Base-by-base conservation (phyloP, 1,140 invertebrate genomes). In the Macrotrachela quadricornifera region DNA sequence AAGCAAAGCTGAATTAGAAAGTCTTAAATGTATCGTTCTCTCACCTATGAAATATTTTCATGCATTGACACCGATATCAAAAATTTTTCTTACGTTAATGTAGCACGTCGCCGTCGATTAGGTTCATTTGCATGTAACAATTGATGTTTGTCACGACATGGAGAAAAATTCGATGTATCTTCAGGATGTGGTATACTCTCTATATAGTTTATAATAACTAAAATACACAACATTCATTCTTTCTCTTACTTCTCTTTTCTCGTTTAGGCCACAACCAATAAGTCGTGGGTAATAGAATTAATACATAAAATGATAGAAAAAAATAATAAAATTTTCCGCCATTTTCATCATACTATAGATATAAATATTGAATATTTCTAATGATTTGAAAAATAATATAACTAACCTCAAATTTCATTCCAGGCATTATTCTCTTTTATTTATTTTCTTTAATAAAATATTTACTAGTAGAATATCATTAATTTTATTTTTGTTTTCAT, bases 251-350 rank as follows among this genome's bases (percentile, higher is more conserved):
- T 80, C 68, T 30, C 8, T 30, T 30, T 2, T 30, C 8, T 2
- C 2, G 3, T 30, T 80, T 78, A 65, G 90, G 88, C 87, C 88
- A 96, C 64, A 91, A 82, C 68, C 90, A 95, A 75, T 91, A 88
- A 52, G 91, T 95, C 59, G 82, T 79, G 59, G 92, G 91, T 67
- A 96, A 78, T 54, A 97, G 75, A 58, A 95, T 76, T 59, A 97
- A 72, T 14, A 85, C 85, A 68, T 94, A 76, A 71, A 99, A 96
- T 51, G 90, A 91, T 56, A 96, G 73, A 58, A 97, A 74, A 72
- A 97, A 96, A 73, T 96, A 97, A 70, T 90, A 92, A 76, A 97
- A 99, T 50, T 90, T 96, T 57, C 82, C 84, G 62, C 88, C 90
- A 73, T 84, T 90, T 74, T 95, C 90, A 75, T 96, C 90, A 69